Base-by-base conservation (phyloP, 2,888 invertebrate species). In the Drosophila affinis region DNA sequence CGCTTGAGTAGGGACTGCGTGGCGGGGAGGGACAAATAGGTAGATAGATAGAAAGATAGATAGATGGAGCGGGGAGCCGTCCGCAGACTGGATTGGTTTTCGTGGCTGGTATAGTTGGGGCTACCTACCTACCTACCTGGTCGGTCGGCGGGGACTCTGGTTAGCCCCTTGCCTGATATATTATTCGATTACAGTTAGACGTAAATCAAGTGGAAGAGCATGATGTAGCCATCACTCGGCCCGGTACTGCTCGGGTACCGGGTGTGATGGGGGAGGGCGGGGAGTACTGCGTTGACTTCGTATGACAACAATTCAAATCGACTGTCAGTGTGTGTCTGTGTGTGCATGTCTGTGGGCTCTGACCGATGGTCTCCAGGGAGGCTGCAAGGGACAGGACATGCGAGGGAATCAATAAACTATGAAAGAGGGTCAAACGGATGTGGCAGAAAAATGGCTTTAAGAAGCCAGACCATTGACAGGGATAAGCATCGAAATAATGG, bases 171-270 rank as follows among this genome's bases (percentile, higher is more conserved):
- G 65, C 78, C 84, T 84, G 84, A 82, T 86, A 84, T 82, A 85
- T 85, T 84, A 84, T 86, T 78, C 87, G 81, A 81, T 86, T 85
- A 85, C 84, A 86, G 87, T 85, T 85, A 86, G 84, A 77, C 86
- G 85, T 86, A 84, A 86, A 84, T 85, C 87, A 85, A 82, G 84
- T 84, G 87, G 84, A 84, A 85, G 82, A 74, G 72, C 78, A 81
- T 82, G 86, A 84, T 85, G 81, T 81, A 83, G 83, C 85, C 81
- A 79, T 81, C 85, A 83, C 58, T 32, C 49, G 54, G 49, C 46
- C 29, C 44, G 44, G 10, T 47, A 10, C 9, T 17, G 29, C 17
- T 49, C 44, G n/a, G 39, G 12, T 17, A 39, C 44, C 44, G n/a
- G 39, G 12, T 17, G 48, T 39, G 44, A 18, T 48, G 34, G 62